Conservation (phyloP, 1,140 invertebrate genomes). For the Drosophila lacteicornis region DNA sequence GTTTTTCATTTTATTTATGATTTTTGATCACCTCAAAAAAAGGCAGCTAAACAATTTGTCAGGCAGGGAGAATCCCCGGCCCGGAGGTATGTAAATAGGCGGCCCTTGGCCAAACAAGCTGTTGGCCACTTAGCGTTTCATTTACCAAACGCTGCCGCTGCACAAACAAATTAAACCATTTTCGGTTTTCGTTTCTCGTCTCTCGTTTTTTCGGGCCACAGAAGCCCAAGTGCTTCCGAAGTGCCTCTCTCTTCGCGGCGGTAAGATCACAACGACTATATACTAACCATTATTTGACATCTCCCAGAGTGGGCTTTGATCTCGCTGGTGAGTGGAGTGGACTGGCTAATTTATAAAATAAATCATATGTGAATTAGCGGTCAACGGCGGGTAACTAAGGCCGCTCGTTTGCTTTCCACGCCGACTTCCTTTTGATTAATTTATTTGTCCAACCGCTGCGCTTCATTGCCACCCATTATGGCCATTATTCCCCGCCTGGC, state of each 20-base stretch:
- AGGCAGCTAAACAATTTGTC: conserved; percentile 64
- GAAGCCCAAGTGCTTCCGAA: conserved; percentile 77
- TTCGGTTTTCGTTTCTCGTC: conserved; percentile 41
- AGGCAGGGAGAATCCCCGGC: conserved; percentile 35
- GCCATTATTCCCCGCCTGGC: conserved; percentile 40
- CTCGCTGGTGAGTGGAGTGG: conserved; percentile 10
- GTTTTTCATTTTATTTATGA: conserved; percentile 13
- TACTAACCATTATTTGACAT: conserved; percentile 61
- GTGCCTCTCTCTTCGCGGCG: conserved; percentile 51
- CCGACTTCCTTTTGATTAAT: conserved; percentile 78
- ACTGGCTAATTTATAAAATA: conserved; percentile 76
- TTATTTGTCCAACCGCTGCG: conserved; percentile 62
- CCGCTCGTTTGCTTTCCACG: conserved; percentile 47
- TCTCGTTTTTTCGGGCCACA: conserved; percentile 57
- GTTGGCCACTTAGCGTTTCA: conserved; percentile 78
- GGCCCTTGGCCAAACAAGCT: conserved; percentile 62
- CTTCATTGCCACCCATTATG: conserved; percentile 46
- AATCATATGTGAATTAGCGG: conserved; percentile 76
- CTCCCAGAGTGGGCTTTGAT: conserved; percentile 37
- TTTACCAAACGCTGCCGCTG: conserved; percentile 75
- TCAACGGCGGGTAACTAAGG: conserved; percentile 52
- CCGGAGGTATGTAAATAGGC: conserved; percentile 43
- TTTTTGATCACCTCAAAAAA: background rate
- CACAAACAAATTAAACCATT: conserved; percentile 79
- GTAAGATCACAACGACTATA: conserved; percentile 60